Evolutionary conservation across 1,140 invertebrate species (phyloP).

Genomic region (Drosophila nigrodunni): DNA sequence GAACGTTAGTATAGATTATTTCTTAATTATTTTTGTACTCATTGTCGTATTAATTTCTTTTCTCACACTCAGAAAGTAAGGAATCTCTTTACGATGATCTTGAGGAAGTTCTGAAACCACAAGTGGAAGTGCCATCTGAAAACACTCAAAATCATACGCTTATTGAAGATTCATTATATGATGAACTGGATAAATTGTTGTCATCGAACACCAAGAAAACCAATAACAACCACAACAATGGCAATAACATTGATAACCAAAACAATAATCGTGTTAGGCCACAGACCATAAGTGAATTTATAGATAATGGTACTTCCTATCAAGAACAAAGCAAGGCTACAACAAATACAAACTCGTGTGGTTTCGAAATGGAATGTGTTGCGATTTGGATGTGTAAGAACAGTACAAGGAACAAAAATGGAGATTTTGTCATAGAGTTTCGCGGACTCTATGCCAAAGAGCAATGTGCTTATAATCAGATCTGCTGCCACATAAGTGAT

Average conservation of each 20-base stretch:
- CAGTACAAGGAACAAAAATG: not conserved
- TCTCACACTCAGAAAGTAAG: not conserved
- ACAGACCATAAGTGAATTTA: too few relatives aligned
- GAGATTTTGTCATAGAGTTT: not conserved
- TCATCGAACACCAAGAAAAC: too few relatives aligned
- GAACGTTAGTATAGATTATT: not conserved
- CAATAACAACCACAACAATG: too few relatives aligned
- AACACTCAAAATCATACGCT: too few relatives aligned
- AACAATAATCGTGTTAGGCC: too few relatives aligned
- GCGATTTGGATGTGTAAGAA: conserved; percentile 17
- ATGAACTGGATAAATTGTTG: too few relatives aligned
- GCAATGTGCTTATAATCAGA: conserved; percentile 3
- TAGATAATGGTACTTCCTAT: too few relatives aligned
- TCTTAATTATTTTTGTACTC: not conserved
- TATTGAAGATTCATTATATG: too few relatives aligned
- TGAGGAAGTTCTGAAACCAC: not conserved
- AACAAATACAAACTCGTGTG: not conserved
- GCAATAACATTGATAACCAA: too few relatives aligned
- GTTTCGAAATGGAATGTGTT: conserved; percentile 15
- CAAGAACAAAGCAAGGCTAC: too few relatives aligned
- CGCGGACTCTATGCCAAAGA: not conserved
- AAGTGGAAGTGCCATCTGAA: too few relatives aligned
- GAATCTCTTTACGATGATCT: not conserved
- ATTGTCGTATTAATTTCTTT: not conserved
- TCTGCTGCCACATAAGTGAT: conserved; percentile 21